A percentile compares a stretch with the other conserved stretches of the same genome.
Evolutionary conservation across 2,888 invertebrate genomes (phyloP).

Genomic region (Sarcophaga carnaria): DNA sequence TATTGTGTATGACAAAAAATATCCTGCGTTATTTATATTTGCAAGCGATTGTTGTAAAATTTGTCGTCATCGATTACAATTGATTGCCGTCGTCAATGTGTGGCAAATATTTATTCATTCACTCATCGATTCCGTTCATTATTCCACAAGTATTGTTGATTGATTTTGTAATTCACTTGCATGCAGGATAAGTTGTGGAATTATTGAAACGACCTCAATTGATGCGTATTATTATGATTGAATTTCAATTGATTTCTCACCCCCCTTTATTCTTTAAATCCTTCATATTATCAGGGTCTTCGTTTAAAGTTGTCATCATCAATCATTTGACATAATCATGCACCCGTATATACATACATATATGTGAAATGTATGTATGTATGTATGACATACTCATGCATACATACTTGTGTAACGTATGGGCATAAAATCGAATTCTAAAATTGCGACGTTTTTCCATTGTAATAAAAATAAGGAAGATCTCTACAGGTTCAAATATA

Average conservation of each 20-base stretch:
- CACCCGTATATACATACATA: no score
- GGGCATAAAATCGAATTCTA: no score
- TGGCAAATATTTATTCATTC: conserved; percentile 55
- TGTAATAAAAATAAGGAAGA: no score
- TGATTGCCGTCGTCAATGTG: conserved; percentile 37
- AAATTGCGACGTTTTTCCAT: no score
- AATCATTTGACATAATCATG: conserved; percentile 13
- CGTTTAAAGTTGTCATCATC: conserved; percentile 15
- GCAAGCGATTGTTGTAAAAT: conserved; percentile 36
- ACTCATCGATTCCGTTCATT: neutral
- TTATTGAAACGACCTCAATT: conserved; percentile 66
- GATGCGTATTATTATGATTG: conserved; percentile 67
- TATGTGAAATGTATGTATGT: no score
- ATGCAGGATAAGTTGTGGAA: conserved; percentile 23
- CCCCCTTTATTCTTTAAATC: conserved; percentile 15
- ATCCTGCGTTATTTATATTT: conserved; percentile 33
- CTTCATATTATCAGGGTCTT: neutral
- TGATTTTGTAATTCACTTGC: neutral
- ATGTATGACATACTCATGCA: no score
- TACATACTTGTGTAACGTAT: no score
- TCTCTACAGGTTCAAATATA: no score
- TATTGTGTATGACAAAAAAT: neutral
- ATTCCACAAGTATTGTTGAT: neutral
- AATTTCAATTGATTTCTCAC: conserved; percentile 62
- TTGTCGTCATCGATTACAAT: neutral